phyloP scores from a whole-genome alignment of 2,113 vertebrate genomes.

The Meles meles region DNA sequence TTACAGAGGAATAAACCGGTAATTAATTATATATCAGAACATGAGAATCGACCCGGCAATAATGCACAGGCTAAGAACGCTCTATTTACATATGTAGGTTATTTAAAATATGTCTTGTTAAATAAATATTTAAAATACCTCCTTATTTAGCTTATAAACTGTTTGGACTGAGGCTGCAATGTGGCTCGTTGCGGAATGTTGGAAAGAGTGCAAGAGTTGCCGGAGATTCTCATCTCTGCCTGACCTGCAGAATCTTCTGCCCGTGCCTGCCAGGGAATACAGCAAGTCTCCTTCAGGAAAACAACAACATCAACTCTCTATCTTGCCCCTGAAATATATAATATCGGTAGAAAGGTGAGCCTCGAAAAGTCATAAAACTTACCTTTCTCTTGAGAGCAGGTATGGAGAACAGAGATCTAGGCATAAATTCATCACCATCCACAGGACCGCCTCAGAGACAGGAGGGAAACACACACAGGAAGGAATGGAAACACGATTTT shows the following conservation, averaged over 20 bases:
- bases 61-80: slow-evolving; percentile 77
- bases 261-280: slow-evolving; percentile 41
- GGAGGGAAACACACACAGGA: not conserved
- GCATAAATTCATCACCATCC: not conserved
- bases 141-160: slow-evolving; percentile 81
- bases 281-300: slow-evolving; percentile 19
- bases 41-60: slow-evolving; percentile 80
- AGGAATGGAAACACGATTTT: not conserved
- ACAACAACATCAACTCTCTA: slow-evolving; percentile 51
- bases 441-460: not conserved
- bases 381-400: slow-evolving; percentile 19
- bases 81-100: slow-evolving; percentile 82
- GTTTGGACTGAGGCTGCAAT: slow-evolving; percentile 75
- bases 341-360: slow-evolving; percentile 39
- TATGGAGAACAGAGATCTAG: not conserved
- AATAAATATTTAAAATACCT: slow-evolving; percentile 86
- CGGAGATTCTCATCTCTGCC: not conserved
- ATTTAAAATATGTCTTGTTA: slow-evolving; percentile 84
- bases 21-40: slow-evolving; percentile 83
- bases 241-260: slow-evolving; percentile 64
- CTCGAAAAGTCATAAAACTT: slow-evolving; percentile 64
- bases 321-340: not conserved
- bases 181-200: slow-evolving; percentile 63
- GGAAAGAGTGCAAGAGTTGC: slow-evolving; percentile 52
- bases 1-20: slow-evolving; percentile 75